phyloP scores from a whole-genome alignment of 2,113 vertebrate species.

The Baryphthengus martii region DNA sequence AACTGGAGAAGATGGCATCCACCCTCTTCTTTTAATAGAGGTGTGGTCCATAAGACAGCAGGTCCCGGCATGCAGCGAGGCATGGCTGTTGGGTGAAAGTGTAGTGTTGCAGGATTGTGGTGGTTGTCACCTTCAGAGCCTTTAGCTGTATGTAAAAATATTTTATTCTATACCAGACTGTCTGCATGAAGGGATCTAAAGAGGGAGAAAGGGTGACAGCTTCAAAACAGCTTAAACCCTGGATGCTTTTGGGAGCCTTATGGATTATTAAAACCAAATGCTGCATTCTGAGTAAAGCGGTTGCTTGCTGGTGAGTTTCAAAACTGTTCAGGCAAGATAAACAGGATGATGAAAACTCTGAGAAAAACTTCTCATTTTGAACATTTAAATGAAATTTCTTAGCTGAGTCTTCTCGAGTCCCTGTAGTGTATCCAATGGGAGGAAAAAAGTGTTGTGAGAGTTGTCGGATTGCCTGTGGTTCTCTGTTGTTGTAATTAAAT shows the following conservation, averaged over 20 bases:
- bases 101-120: not conserved
- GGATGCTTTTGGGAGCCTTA: not conserved
- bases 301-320: conserved; percentile 35
- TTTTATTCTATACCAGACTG: not conserved
- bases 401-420: not conserved
- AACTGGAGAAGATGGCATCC: conserved; percentile 6
- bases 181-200: not conserved
- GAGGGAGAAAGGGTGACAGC: not conserved
- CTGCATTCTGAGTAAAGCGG: not conserved
- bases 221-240: not conserved
- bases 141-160: not conserved
- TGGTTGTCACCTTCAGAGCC: not conserved
- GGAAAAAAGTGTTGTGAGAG: not conserved
- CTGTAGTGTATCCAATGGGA: not conserved
- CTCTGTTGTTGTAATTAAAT: conserved; percentile 31
- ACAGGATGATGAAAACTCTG: conserved; percentile 9
- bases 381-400: not conserved
- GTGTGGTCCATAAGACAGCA: conserved; percentile 36
- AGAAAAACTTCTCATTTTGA: not conserved
- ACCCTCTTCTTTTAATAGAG: conserved; percentile 26
- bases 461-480: not conserved
- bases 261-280: not conserved
- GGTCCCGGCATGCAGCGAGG: not conserved
- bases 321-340: conserved; percentile 41
- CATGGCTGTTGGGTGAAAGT: not conserved